phyloP scores from a whole-genome alignment of 2,888 invertebrate genomes.

The Cryptus viduatorius region DNA sequence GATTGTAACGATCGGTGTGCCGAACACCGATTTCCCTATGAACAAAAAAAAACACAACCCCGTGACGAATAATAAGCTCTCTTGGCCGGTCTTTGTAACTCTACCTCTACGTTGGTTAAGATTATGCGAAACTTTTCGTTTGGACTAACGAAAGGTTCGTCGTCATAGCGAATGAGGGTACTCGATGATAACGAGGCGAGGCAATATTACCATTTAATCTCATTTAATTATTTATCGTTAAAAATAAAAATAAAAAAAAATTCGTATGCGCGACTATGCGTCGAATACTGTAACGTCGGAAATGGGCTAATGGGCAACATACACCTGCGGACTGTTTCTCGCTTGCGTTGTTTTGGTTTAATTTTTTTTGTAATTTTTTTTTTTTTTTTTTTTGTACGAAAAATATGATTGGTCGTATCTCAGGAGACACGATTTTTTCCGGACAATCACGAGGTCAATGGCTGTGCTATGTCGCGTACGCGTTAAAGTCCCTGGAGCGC shows the following conservation, averaged over 20 bases:
- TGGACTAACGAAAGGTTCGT: not conserved
- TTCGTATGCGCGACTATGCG: not conserved
- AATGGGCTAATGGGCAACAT: slow-evolving; percentile 7
- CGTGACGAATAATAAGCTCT: slow-evolving; percentile 66
- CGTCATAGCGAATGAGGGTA: not conserved
- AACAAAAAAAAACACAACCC: slow-evolving; percentile 20
- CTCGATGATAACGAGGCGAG: slow-evolving; percentile 42
- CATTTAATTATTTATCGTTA: slow-evolving; percentile 47
- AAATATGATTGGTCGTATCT: slow-evolving; percentile 27
- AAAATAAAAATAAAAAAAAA: not conserved
- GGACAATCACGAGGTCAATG: slow-evolving; percentile 60
- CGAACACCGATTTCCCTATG: not conserved
- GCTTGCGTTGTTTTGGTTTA: not conserved
- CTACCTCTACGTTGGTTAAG: slow-evolving; percentile 68
- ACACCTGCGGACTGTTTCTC: slow-evolving; percentile 4
- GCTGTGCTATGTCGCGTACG: slow-evolving; percentile 64
- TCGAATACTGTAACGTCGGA: not conserved
- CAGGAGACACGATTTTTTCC: slow-evolving; percentile 33
- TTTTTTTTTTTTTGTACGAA: not conserved
- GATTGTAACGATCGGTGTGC: slow-evolving; percentile 8
- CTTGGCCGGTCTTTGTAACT: slow-evolving; percentile 69
- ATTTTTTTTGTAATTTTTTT: not conserved
- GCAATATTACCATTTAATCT: slow-evolving; percentile 54
- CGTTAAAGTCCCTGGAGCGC: slow-evolving; percentile 47
- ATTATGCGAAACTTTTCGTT: slow-evolving; percentile 16